These are phyloP conservation scores for Microtus agrestis DNA, from an alignment of 2,797 vertebrate species.

Conservation along the genomic window DNA sequence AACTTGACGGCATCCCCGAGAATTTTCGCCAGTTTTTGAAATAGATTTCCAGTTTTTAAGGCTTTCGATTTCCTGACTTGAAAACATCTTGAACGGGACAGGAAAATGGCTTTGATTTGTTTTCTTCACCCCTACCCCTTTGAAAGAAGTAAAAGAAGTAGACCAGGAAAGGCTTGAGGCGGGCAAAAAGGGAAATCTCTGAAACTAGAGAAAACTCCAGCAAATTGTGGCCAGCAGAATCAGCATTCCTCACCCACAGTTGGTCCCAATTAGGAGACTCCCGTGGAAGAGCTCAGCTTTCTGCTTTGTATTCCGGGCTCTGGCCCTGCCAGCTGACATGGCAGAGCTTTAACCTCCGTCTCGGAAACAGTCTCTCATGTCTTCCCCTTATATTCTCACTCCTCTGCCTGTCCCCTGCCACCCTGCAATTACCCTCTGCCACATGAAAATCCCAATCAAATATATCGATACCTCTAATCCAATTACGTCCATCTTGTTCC, in stretches of 20 bases:
- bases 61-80: conserved; percentile 29
- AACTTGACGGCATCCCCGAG: not conserved
- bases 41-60: conserved; percentile 11
- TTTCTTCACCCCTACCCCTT: not conserved
- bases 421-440: conserved; percentile 66
- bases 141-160: conserved; percentile 9
- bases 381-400: not conserved
- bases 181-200: conserved; percentile 65
- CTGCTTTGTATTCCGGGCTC: conserved; percentile 2
- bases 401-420: not conserved
- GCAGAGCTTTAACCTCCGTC: conserved; percentile 64
- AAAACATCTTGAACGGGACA: conserved; percentile 8
- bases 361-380: conserved; percentile 64
- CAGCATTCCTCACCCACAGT: conserved; percentile 79
- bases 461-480: conserved; percentile 25
- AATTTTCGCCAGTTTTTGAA: not conserved
- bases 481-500: not conserved
- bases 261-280: conserved; percentile 80
- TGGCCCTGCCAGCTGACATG: conserved; percentile 71
- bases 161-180: conserved; percentile 40
- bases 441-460: conserved; percentile 58
- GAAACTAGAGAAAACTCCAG: conserved; percentile 75
- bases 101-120: not conserved
- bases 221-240: conserved; percentile 72
- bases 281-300: conserved; percentile 62